A percentile compares a stretch with the other conserved stretches of the same genome.
phyloP scores from a whole-genome alignment of 2,113 vertebrate species.

The Sardina pilchardus region DNA sequence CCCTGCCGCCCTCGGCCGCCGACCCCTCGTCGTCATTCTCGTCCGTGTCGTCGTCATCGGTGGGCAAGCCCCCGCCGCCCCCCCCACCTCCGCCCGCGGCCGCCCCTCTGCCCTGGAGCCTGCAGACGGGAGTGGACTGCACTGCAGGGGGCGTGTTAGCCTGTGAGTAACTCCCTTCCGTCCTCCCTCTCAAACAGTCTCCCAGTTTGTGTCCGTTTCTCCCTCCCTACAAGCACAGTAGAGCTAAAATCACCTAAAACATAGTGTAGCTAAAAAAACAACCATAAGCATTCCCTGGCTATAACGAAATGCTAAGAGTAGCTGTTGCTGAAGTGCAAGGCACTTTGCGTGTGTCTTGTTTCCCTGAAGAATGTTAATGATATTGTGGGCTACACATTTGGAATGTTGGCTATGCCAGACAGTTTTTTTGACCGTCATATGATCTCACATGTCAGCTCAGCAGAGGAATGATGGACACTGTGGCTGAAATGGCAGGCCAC shows the following conservation, averaged over 20 bases:
- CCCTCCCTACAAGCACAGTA: background rate
- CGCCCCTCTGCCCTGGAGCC: conserved; percentile 80
- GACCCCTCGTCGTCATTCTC: conserved; percentile 67
- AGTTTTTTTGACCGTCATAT: background rate
- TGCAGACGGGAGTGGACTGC: conserved; percentile 87
- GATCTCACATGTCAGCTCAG: background rate
- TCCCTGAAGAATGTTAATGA: too few species aligned
- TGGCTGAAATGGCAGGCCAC: too few species aligned
- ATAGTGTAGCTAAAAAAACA: too few species aligned
- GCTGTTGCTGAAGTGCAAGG: background rate
- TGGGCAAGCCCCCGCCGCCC: conserved; percentile 65
- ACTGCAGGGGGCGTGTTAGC: conserved; percentile 88
- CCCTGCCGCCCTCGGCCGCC: conserved; percentile 57
- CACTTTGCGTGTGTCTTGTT: background rate
- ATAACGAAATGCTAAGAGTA: background rate
- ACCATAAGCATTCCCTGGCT: background rate
- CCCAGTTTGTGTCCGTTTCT: too few species aligned
- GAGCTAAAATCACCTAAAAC: background rate
- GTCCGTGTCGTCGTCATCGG: conserved; percentile 73
- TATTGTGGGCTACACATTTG: background rate
- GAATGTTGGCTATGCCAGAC: background rate
- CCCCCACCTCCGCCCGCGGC: conserved; percentile 68
- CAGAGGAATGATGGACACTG: background rate
- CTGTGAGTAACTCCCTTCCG: conserved; percentile 69
- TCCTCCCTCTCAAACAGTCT: too few species aligned